Percentiles rank a stretch among this genome's conserved stretches.
These are phyloP conservation scores for Oreochromis mossambicus DNA, from an alignment of 2,797 vertebrate genomes.

Conservation along the genomic window DNA sequence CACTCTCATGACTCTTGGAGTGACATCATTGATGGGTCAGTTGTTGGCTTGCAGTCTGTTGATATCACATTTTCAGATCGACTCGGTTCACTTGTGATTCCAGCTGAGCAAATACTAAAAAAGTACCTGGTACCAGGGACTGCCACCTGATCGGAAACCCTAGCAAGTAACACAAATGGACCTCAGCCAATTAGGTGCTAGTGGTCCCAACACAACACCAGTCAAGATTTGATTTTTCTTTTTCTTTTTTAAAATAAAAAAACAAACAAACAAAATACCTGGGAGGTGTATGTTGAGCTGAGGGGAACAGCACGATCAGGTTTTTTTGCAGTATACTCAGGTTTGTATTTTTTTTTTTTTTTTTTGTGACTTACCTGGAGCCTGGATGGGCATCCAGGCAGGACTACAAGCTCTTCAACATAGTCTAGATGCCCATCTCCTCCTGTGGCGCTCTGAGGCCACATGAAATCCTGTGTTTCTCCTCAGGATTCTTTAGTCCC, in stretches of 20 bases:
- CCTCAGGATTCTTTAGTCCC: neutral
- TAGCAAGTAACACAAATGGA: neutral
- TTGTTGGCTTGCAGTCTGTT: neutral
- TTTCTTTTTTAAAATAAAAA: neutral
- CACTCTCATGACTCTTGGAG: neutral
- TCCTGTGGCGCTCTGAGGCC: neutral
- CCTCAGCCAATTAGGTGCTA: fast-evolving
- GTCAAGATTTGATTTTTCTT: fast-evolving
- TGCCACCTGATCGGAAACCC: neutral
- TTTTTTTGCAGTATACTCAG: neutral
- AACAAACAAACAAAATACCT: neutral
- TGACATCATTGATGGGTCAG: neutral
- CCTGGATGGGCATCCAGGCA: neutral
- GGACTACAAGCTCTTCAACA: neutral
- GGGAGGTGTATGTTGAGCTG: neutral
- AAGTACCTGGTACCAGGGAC: neutral
- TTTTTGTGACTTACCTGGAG: neutral
- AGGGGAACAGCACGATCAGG: neutral
- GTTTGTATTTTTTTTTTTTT: neutral
- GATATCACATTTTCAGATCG: neutral
- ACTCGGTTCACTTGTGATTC: neutral
- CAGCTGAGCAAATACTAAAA: neutral
- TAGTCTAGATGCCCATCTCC: neutral
- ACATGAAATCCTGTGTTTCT: neutral
- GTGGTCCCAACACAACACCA: neutral